Evolutionary conservation across 2,113 vertebrate species (phyloP).

Genomic region (Trematomus loennbergii): DNA sequence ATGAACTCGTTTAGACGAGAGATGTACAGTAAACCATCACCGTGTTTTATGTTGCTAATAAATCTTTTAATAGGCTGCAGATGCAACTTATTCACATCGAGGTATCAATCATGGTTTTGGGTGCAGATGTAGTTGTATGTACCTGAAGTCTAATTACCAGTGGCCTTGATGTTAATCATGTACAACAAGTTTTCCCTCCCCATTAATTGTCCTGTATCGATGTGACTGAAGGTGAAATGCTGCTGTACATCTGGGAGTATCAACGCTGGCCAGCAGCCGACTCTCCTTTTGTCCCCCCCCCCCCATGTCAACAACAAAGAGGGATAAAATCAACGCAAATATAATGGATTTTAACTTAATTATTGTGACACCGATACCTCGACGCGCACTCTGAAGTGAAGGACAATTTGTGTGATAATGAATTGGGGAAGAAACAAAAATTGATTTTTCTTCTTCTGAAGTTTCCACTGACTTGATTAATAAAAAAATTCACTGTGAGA

Average conservation of each 20-base stretch:
- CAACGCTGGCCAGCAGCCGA: slow-evolving; percentile 12
- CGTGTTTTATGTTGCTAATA: slow-evolving; percentile 66
- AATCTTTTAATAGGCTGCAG: slow-evolving; percentile 58
- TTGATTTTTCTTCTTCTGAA: slow-evolving; percentile 80
- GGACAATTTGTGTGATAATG: slow-evolving; percentile 77
- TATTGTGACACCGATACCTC: slow-evolving; percentile 69
- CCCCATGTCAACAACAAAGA: slow-evolving; percentile 44
- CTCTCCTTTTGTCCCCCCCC: slow-evolving; percentile 44
- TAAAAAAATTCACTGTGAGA: slow-evolving; percentile 81
- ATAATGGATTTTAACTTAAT: slow-evolving; percentile 76
- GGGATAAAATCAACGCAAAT: slow-evolving; percentile 60
- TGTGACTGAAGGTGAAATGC: slow-evolving; percentile 27
- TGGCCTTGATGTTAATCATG: not conserved
- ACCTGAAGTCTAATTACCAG: not conserved
- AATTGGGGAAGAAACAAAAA: slow-evolving; percentile 82
- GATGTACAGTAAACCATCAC: slow-evolving; percentile 66
- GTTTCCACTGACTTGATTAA: slow-evolving; percentile 83
- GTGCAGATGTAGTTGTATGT: slow-evolving; percentile 25
- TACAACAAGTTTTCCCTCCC: not conserved
- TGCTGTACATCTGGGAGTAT: not conserved
- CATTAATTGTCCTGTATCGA: slow-evolving; percentile 19
- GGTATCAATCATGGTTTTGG: slow-evolving; percentile 32
- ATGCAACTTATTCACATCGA: slow-evolving; percentile 43
- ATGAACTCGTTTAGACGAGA: slow-evolving; percentile 72
- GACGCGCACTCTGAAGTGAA: slow-evolving; percentile 60